Evolutionary conservation across 2,113 vertebrate genomes (phyloP), one percentile per base, ranked within the genome.

Genomic region (Pelodiscus sinensis): DNA sequence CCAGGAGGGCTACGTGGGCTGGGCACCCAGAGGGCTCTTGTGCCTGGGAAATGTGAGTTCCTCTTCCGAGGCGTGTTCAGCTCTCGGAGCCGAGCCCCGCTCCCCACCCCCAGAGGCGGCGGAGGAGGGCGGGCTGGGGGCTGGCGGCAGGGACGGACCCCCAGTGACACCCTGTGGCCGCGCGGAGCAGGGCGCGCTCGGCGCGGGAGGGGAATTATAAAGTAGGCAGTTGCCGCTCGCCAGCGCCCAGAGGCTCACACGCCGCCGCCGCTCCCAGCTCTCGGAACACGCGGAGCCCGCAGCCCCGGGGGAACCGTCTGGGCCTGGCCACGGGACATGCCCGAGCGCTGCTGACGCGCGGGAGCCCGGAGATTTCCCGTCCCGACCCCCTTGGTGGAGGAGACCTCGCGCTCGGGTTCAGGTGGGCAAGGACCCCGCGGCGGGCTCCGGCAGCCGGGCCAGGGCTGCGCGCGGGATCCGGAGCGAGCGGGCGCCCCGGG

Each of bases 131-230:
- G 8, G 9, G 6, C 14, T 31, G 35, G 90, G 73, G 27, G 22
- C 19, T 13, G 65, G 50, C 38, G 6, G 57, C 31, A 83, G 91
- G 51, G 10, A 80, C 92, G 8, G 97, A 95, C 35, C 91, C 94
- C 97, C 96, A 97, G 96, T 92, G 93, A 87, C 97, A 86, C 97
- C 81, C 57, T 13, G 96, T 93, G 97, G 96, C 56, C 38, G 6
- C 2, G 3, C 2, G 38, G 0, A 6, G 90, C 65, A 92, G 55
- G 91, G 31, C 94, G 89, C 9, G 38, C 38, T 5, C 38, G 38
- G 38, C 4, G 89, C 58, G 85, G 95, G 95, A 90, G 96, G 92
- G 91, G 92, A 88, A 88, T 62, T 19, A 4, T 2, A 2, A 94
- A 79, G 79, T 68, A 82, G 84, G 93, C 84, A 91, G 95, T 58